Base-by-base conservation (phyloP, 1,140 invertebrate genomes). In the Anastatus disparis region DNA sequence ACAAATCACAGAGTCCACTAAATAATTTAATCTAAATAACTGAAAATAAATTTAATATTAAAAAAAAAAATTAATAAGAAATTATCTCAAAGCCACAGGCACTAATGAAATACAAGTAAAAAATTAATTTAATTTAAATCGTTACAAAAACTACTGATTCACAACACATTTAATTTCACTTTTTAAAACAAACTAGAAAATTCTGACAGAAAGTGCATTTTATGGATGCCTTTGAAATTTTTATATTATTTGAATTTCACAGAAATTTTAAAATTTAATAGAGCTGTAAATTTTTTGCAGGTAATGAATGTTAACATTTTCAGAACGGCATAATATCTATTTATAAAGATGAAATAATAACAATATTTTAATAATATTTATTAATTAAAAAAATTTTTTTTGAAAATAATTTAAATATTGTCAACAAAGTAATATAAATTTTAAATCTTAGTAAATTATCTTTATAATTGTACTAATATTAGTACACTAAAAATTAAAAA, bases 241-340 rank as follows among this genome's bases (percentile, higher is more conserved):
- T 10, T 59, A 26, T 35, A 20, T 68, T 15, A 46, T 7, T 17
- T 24, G 20, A 24, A 31, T 56, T 17, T 56, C 10, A 42, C 27
- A 42, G 31, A 12, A 69, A 24, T 17, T 62, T 31, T 15, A 42
- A 24, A 58, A 42, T 46, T 55, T 24, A 63, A 42, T 22, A 59
- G 55, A 61, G 69, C 31, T 72, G 40, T 67, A 66, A 75, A 77
- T 64, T 76, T 76, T 72, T 63, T 81, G 76, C 70, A 73, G 70
- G 77, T 73, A 74, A 76, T 81, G 74, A 75, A 80, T 67, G 72
- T 78, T 73, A 67, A 66, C n/a, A n/a, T n/a, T n/a, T n/a, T n/a
- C n/a, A n/a, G n/a, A n/a, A n/a, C n/a, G n/a, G n/a, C n/a, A n/a
- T n/a, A n/a, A n/a, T n/a, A n/a, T n/a, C n/a, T n/a, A n/a, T n/a